A percentile compares a stretch with the other conserved stretches of the same genome.
Evolutionary conservation across 2,113 vertebrate genomes (phyloP).

Genomic region (Emydocephalus ijimae): DNA sequence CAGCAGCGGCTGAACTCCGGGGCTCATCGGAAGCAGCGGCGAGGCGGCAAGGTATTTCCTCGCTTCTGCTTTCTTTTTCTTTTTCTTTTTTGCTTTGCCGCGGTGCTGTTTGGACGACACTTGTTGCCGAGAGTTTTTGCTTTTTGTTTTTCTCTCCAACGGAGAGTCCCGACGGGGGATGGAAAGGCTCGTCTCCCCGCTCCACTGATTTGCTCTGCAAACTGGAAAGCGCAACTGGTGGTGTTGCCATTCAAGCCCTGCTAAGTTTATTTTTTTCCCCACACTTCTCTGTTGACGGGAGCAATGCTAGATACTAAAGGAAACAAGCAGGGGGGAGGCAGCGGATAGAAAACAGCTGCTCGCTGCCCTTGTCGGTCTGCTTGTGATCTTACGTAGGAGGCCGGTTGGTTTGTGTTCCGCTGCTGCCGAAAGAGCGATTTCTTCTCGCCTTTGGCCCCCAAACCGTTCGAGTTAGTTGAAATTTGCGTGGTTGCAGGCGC

Average conservation of each 20-base stretch:
- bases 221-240: conserved; percentile 56
- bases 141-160: too few relatives aligned
- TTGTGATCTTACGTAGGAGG: not conserved
- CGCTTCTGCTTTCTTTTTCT: not conserved
- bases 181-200: not conserved
- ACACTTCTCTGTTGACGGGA: not conserved
- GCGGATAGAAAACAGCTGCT: not conserved
- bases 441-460: not conserved
- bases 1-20: not conserved
- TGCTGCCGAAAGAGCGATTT: not conserved
- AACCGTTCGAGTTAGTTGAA: not conserved
- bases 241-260: not conserved
- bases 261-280: rapidly evolving
- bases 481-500: not conserved
- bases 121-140: conserved; percentile 34
- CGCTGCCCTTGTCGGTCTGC: too few relatives aligned
- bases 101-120: not conserved
- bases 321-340: not conserved
- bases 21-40: not conserved
- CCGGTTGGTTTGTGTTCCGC: too few relatives aligned
- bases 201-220: not conserved
- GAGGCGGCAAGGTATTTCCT: conserved; percentile 2
- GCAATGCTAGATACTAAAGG: too few relatives aligned
- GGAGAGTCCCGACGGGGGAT: not conserved
- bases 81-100: not conserved